Percentiles rank a stretch among this genome's conserved stretches.
These are phyloP conservation scores for Macrotis lagotis DNA, from an alignment of 2,113 vertebrate genomes.

Conservation along the genomic window DNA sequence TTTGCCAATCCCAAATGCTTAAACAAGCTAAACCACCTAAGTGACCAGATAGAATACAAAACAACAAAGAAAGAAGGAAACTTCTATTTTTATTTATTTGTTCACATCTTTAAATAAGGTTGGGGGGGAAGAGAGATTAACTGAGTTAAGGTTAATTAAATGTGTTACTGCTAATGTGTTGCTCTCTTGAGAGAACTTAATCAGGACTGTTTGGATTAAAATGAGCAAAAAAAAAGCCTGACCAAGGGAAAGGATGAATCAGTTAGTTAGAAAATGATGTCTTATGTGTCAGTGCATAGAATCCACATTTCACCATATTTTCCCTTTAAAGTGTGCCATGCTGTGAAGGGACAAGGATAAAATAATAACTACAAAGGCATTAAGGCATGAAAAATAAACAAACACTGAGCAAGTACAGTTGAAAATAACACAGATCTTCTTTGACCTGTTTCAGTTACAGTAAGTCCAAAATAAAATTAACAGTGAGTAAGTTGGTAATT, in stretches of 20 bases:
- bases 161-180: conserved; percentile 37
- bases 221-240: conserved; percentile 20
- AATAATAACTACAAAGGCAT: not conserved
- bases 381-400: not conserved
- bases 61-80: conserved; percentile 61
- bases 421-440: not conserved
- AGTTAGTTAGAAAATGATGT: conserved; percentile 8
- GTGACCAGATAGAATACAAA: conserved; percentile 20
- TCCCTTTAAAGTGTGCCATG: conserved; percentile 53
- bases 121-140: conserved; percentile 28
- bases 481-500: not conserved
- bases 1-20: conserved; percentile 67
- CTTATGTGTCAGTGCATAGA: not conserved
- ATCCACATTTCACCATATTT: conserved; percentile 28
- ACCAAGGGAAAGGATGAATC: rapidly evolving
- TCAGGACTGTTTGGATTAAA: not conserved
- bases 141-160: conserved; percentile 56
- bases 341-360: conserved; percentile 8
- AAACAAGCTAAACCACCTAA: not conserved
- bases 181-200: conserved; percentile 19
- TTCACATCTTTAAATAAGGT: conserved; percentile 62
- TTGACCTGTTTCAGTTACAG: not conserved
- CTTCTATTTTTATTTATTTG: conserved; percentile 67
- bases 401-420: not conserved
- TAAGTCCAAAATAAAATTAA: not conserved